Evolutionary conservation across 2,797 vertebrate genomes (phyloP).

Genomic region (Sternarchorhynchus goeldii): DNA sequence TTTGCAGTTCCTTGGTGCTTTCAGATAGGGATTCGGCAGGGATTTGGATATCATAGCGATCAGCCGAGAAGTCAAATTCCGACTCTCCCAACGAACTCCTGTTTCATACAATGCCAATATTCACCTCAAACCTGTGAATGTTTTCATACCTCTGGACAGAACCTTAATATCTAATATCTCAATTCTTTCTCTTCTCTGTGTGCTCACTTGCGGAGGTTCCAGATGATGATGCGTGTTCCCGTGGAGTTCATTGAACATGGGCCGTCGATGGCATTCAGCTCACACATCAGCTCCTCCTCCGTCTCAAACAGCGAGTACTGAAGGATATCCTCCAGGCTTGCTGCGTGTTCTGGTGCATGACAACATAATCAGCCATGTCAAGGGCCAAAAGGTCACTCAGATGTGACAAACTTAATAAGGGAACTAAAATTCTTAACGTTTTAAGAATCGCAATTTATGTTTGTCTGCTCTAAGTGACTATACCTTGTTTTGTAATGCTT

Average conservation of each 20-base stretch:
- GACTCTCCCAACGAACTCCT: conserved; percentile 69
- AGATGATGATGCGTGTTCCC: conserved; percentile 93
- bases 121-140: too few species aligned
- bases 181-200: neutral
- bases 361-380: conserved; percentile 63
- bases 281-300: conserved; percentile 77
- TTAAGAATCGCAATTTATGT: neutral
- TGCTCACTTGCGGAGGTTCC: conserved; percentile 87
- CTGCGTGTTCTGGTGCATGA: conserved; percentile 66
- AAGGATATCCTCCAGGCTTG: conserved; percentile 85
- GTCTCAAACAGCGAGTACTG: conserved; percentile 81
- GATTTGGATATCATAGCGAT: conserved; percentile 90
- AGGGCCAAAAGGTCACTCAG: conserved; percentile 49
- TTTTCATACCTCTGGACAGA: neutral
- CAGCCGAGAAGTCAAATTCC: conserved; percentile 88
- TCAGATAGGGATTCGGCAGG: conserved; percentile 78
- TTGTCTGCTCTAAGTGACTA: neutral
- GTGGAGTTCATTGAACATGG: conserved; percentile 64
- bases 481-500: neutral
- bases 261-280: conserved; percentile 77
- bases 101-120: neutral
- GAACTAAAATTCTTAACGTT: conserved; percentile 1
- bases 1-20: conserved; percentile 68
- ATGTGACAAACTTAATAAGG: neutral
- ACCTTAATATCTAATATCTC: too few species aligned